These are phyloP conservation scores for Zapus hudsonius DNA, from an alignment of 2,113 vertebrate genomes.

Conservation along the genomic window DNA sequence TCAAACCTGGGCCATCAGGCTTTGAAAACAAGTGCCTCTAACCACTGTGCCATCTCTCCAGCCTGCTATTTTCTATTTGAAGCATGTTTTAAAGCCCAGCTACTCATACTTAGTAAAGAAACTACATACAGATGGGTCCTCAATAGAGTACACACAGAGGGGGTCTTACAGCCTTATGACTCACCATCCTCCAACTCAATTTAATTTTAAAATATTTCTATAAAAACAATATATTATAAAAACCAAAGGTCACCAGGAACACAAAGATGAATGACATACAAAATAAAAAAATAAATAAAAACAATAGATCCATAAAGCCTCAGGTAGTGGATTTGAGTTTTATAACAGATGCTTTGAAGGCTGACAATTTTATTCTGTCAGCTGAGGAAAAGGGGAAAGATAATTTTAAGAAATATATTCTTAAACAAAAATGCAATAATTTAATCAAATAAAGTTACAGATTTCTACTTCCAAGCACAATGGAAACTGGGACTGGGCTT, in stretches of 20 bases:
- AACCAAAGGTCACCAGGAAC: neutral
- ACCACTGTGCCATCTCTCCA: too few species aligned
- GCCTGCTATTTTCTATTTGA: neutral
- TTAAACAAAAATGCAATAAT: neutral
- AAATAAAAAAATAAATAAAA: neutral
- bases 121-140: too few species aligned
- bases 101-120: neutral
- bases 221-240: neutral
- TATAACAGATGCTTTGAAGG: neutral
- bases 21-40: too few species aligned
- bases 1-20: too few species aligned
- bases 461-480: neutral
- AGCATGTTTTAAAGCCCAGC: neutral
- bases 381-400: neutral
- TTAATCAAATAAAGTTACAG: neutral
- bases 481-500: neutral
- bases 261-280: neutral
- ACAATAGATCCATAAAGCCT: neutral
- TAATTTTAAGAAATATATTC: neutral
- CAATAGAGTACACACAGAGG: too few species aligned
- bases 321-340: neutral
- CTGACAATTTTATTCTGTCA: neutral
- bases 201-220: neutral
- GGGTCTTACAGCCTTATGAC: neutral
- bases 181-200: neutral